These are phyloP conservation scores for Procambarus clarkii DNA, from an alignment of 1,140 invertebrate genomes.

Conservation along the genomic window DNA sequence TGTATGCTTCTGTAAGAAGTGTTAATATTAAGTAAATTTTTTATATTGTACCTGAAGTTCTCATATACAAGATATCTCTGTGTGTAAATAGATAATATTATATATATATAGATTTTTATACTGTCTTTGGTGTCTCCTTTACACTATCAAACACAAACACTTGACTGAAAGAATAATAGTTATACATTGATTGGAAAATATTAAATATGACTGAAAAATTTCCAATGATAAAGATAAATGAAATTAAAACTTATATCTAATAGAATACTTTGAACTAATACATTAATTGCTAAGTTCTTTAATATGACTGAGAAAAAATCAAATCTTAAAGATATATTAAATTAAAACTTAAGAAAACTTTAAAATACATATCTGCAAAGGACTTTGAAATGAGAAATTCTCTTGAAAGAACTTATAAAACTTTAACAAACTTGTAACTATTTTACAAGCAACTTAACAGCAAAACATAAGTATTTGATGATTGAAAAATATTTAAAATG, in stretches of 20 bases:
- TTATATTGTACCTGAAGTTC: constrained; percentile 58
- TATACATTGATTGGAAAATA: too few relatives aligned
- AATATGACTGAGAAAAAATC: background rate
- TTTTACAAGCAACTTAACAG: too few relatives aligned
- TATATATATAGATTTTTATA: constrained; percentile 16
- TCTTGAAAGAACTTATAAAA: too few relatives aligned
- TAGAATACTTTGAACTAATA: too few relatives aligned
- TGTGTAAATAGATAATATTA: constrained; percentile 42
- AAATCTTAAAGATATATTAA: background rate
- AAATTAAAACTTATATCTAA: too few relatives aligned
- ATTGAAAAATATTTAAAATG: too few relatives aligned
- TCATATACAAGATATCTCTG: constrained; percentile 50
- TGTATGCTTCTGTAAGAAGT: constrained; percentile 63
- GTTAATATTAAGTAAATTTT: constrained; percentile 40
- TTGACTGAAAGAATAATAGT: too few relatives aligned
- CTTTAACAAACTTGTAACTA: too few relatives aligned
- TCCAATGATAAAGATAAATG: background rate
- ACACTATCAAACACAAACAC: background rate
- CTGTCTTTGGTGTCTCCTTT: background rate
- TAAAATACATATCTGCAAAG: too few relatives aligned
- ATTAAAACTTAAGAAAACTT: background rate
- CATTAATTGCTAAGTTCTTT: background rate
- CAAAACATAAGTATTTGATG: too few relatives aligned
- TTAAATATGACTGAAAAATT: too few relatives aligned
- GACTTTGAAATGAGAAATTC: too few relatives aligned